Evolutionary conservation across 1,140 invertebrate genomes (phyloP), one percentile per base, ranked within the genome.

Genomic region (Drosophila punjabiensis): DNA sequence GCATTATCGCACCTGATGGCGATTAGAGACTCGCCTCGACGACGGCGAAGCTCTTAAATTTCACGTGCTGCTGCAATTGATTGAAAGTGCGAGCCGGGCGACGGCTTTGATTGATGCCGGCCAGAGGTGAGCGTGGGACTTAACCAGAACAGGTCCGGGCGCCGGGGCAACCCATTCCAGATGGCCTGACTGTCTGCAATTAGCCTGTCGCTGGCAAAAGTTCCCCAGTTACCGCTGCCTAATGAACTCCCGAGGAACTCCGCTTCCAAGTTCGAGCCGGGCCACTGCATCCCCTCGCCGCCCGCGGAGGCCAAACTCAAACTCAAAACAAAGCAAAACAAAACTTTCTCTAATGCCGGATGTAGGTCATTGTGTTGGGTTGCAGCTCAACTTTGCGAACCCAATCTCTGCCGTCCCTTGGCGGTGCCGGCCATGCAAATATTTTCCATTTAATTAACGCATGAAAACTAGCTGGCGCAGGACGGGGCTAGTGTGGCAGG

Each of bases 401-500:
- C 71, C 70, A 69, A 47, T 75, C 45, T 59, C 48, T 43, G 41
- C n/a, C 32, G 30, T 39, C 39, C 45, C 39, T 60, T 41, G 56
- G 3, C 35, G 35, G 30, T 24, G 53, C 48, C 43, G 35, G 20
- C 24, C 71, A 84, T 90, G 86, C 82, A 82, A 89, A 89, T 89
- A 90, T 89, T 90, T 89, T 90, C 82, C 82, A 80, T 89, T 89
- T 89, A 89, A 89, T 89, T 89, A 89, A 90, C 87, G 85, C 76
- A 90, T 81, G 85, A 65, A 79, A 85, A 84, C 81, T 81, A 69
- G 77, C 74, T 71, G 55, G 7, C 43, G 45, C 16, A 10, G 16
- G 41, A 9, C 10, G 9, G 11, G 48, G 24, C 28, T 58, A 63
- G 50, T 53, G 52, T 48, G 66, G 64, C 68, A 43, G 53, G 35